Conservation (phyloP, 2,797 vertebrate species). For the Anguilla pacifica region DNA sequence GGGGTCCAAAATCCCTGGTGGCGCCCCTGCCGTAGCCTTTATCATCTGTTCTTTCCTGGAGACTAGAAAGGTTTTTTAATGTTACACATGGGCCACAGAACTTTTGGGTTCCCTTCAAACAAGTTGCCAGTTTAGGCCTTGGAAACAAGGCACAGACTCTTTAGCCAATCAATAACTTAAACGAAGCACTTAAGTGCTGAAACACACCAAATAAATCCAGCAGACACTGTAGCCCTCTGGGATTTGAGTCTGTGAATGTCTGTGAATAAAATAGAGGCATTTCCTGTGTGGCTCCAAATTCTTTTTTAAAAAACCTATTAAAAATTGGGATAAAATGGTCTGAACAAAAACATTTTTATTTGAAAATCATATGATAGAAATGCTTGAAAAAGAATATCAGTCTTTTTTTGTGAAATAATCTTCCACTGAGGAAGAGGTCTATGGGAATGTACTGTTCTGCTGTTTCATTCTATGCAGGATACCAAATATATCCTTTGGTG, state of each 20-base stretch:
- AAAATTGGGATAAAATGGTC: background rate
- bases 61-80: no score
- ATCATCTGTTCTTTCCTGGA: no score
- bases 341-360: background rate
- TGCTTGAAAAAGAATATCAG: background rate
- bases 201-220: background rate
- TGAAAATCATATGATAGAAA: background rate
- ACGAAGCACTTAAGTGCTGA: background rate
- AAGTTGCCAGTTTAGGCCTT: background rate
- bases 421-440: background rate
- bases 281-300: background rate
- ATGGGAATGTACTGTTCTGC: background rate
- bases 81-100: no score
- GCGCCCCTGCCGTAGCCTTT: no score
- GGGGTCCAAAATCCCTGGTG: no score
- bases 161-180: no score
- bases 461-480: background rate
- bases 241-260: background rate
- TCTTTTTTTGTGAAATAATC: background rate
- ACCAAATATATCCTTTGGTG: background rate
- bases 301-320: background rate
- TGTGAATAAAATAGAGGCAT: background rate
- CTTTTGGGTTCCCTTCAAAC: no score
- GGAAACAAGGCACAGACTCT: no score
- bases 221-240: background rate